Percentiles rank a stretch among this genome's conserved stretches.
These are phyloP conservation scores for Chionodraco myersi DNA, from an alignment of 2,113 vertebrate genomes.

Conservation along the genomic window DNA sequence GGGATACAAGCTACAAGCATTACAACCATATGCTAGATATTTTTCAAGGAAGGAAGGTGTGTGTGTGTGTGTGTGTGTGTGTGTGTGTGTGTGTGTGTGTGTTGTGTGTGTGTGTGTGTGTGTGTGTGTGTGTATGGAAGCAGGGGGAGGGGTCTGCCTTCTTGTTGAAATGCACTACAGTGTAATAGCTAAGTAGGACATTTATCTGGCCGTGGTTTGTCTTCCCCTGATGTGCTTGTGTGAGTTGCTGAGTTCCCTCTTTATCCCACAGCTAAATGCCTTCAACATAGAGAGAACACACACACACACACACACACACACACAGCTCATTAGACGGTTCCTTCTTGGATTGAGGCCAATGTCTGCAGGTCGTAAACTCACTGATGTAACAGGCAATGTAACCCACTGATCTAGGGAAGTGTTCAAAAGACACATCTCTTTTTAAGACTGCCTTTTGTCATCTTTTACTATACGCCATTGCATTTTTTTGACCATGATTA, in stretches of 20 bases:
- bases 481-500: constrained; percentile 21
- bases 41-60: constrained; percentile 61
- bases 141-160: constrained; percentile 48
- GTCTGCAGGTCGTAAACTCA: constrained; percentile 75
- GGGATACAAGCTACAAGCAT: constrained; percentile 73
- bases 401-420: constrained; percentile 60
- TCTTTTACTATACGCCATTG: constrained; percentile 31
- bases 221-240: constrained; percentile 71
- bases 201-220: constrained; percentile 75
- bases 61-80: constrained; percentile 35
- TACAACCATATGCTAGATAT: constrained; percentile 78
- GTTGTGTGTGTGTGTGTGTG: constrained; percentile 2
- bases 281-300: constrained; percentile 46
- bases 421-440: constrained; percentile 53
- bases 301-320: constrained; percentile 46
- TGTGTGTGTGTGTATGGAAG: constrained; percentile 18
- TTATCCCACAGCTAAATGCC: constrained; percentile 70
- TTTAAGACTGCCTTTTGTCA: constrained; percentile 34
- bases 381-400: constrained; percentile 71
- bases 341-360: constrained; percentile 76
- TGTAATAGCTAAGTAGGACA: constrained; percentile 79
- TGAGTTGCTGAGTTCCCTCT: constrained; percentile 55
- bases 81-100: constrained; percentile 20
- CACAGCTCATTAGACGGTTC: constrained; percentile 78
- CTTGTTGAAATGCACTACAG: constrained; percentile 58